Evolutionary conservation across 2,797 vertebrate species (phyloP).

Genomic region (Leucoraja ocellata): DNA sequence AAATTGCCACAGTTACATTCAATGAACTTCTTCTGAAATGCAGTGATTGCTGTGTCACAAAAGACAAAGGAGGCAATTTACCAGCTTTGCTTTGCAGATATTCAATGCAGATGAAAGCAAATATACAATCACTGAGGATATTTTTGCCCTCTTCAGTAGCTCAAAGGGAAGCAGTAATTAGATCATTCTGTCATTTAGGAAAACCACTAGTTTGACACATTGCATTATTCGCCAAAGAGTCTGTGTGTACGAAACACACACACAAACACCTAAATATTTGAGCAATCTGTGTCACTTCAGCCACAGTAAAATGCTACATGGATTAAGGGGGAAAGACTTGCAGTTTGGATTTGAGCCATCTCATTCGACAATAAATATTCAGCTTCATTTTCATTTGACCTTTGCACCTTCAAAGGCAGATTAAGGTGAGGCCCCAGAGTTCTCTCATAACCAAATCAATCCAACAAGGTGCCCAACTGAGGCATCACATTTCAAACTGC

Average conservation of each 20-base stretch:
- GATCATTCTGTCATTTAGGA: not conserved
- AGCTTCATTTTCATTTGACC: constrained; percentile 16
- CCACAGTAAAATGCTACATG: not conserved
- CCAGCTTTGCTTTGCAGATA: not conserved
- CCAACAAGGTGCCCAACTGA: not conserved
- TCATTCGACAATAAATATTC: not conserved
- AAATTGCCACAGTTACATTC: not conserved
- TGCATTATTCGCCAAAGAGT: not conserved
- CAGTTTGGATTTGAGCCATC: not conserved
- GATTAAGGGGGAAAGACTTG: not conserved
- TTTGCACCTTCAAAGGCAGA: not conserved
- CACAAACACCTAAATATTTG: no score
- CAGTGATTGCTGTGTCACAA: not conserved
- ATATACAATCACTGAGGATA: no score
- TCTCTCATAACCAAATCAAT: not conserved
- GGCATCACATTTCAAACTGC: not conserved
- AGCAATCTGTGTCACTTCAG: not conserved
- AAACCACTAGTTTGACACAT: not conserved
- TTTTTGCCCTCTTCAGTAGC: not conserved
- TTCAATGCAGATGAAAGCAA: not conserved
- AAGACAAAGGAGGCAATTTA: not conserved
- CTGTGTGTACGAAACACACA: not conserved
- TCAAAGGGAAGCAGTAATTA: not conserved
- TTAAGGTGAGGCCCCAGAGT: not conserved
- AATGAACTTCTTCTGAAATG: not conserved